Percentiles rank a stretch among this genome's conserved stretches.
Conservation (phyloP, 2,797 vertebrate species). For the Harpagifer antarcticus region DNA sequence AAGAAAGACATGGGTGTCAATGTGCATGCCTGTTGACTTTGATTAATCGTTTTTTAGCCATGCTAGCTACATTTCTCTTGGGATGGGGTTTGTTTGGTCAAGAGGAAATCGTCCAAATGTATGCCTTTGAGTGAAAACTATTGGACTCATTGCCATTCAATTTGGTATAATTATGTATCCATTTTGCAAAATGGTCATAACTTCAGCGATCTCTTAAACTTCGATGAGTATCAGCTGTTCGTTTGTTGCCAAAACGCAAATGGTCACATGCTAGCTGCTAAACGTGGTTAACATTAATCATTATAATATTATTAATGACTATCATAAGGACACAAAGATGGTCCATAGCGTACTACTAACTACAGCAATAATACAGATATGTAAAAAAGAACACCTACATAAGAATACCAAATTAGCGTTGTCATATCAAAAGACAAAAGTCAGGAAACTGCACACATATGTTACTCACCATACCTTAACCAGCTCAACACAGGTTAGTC, state of each 20-base stretch:
- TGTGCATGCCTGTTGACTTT: not conserved
- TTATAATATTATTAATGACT: too few species aligned
- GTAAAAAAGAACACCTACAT: too few species aligned
- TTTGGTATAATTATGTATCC: not conserved
- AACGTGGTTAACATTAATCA: not conserved
- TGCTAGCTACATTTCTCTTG: not conserved
- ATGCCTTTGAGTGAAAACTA: not conserved
- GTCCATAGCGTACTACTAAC: too few species aligned
- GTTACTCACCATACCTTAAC: too few species aligned
- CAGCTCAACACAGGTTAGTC: too few species aligned
- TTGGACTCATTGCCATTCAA: not conserved
- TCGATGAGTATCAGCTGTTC: not conserved
- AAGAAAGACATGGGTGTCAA: conserved; percentile 8
- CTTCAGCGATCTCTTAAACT: not conserved
- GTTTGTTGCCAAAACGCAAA: not conserved
- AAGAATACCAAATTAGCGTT: too few species aligned
- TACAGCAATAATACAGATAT: too few species aligned
- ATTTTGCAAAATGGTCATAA: not conserved
- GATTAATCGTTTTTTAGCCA: conserved; percentile 15
- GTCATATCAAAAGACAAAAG: too few species aligned
- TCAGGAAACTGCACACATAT: too few species aligned
- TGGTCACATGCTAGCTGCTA: too few species aligned
- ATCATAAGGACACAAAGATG: too few species aligned
- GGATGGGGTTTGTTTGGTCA: not conserved
- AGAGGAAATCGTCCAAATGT: not conserved